A percentile compares a stretch with the other conserved stretches of the same genome.
phyloP scores from a whole-genome alignment of 1,140 invertebrate genomes.

The Scaptomyza montana region DNA sequence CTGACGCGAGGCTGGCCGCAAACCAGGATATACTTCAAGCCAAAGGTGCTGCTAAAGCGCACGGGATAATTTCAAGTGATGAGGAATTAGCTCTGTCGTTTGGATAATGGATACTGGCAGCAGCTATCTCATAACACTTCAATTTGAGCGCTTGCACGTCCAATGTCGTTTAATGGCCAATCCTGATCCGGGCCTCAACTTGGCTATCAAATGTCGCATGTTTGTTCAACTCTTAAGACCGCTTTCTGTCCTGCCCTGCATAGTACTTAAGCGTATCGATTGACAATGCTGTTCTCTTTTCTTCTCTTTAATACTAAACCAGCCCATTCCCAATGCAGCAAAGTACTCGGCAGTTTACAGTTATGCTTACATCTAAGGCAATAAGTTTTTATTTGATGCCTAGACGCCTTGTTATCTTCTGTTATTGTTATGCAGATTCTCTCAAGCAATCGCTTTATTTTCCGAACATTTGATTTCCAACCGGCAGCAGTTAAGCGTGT shows the following conservation, averaged over 20 bases:
- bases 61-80: slow-evolving; percentile 45
- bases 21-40: not conserved
- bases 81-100: slow-evolving; percentile 27
- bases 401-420: not conserved
- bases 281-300: not conserved
- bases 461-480: no score
- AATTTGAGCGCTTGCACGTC: slow-evolving; percentile 28
- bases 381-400: slow-evolving; percentile 3
- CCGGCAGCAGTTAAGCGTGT: not conserved
- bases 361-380: slow-evolving; percentile 12
- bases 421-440: slow-evolving; percentile 18
- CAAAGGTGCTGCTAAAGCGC: slow-evolving; percentile 18
- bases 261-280: not conserved
- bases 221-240: slow-evolving; percentile 30
- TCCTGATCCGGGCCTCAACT: not conserved
- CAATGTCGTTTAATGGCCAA: slow-evolving; percentile 26
- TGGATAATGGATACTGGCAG: slow-evolving; percentile 34
- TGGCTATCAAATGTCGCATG: slow-evolving; percentile 8
- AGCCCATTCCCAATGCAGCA: not conserved
- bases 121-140: slow-evolving; percentile 43
- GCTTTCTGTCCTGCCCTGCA: not conserved
- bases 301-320: not conserved
- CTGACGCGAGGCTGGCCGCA: slow-evolving; percentile 20
- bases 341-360: slow-evolving; percentile 16
- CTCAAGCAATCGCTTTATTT: slow-evolving; percentile 12